A percentile compares a stretch with the other conserved stretches of the same genome.
Evolutionary conservation across 2,888 invertebrate species (phyloP).

Genomic region (Coleophora deauratella): DNA sequence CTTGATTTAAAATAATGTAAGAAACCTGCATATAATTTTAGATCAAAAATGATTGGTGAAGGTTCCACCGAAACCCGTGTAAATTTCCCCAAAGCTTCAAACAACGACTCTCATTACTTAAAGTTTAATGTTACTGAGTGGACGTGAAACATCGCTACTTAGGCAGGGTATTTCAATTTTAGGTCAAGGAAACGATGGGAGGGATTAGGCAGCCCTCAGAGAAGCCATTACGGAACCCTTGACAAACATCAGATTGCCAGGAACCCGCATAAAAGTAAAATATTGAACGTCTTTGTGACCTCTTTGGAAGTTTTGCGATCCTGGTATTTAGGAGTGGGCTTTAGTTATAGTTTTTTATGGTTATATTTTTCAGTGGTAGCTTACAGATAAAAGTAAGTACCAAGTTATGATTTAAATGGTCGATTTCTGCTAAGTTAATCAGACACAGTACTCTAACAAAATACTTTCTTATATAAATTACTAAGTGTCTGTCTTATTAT

Average conservation of each 20-base stretch:
- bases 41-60: no score
- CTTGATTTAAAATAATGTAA: no score
- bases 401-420: no score
- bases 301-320: slow-evolving; percentile 10
- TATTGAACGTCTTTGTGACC: slow-evolving; percentile 32
- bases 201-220: slow-evolving; percentile 22
- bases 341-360: no score
- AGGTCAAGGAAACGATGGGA: slow-evolving; percentile 28
- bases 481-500: no score
- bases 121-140: slow-evolving; percentile 15
- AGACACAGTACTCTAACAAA: no score
- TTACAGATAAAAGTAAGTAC: no score
- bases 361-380: no score
- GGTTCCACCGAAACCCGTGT: no score
- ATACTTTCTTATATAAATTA: no score
- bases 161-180: slow-evolving; percentile 45
- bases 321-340: slow-evolving; percentile 1
- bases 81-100: slow-evolving; percentile 3
- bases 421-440: no score
- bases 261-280: slow-evolving; percentile 42
- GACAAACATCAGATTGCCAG: slow-evolving; percentile 35
- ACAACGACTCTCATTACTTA: slow-evolving; percentile 9
- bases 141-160: slow-evolving; percentile 37
- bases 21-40: no score
- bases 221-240: slow-evolving; percentile 23